Conservation (phyloP, 2,888 invertebrate species). For the Limenitis camilla region DNA sequence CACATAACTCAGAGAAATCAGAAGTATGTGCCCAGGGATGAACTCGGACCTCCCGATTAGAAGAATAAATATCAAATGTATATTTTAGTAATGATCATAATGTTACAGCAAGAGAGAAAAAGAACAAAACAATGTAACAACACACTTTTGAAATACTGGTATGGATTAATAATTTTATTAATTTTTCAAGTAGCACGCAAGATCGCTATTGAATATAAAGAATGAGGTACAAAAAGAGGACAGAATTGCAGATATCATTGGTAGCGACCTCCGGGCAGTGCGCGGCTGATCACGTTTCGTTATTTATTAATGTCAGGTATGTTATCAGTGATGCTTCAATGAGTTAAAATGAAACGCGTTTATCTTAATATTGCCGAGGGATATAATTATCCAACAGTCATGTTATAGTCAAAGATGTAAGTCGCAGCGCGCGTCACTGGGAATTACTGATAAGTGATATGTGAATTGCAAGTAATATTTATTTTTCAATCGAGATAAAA, state of each 20-base stretch:
- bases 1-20: too few species aligned
- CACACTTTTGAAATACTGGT: not conserved
- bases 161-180: conserved; percentile 6
- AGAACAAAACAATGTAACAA: not conserved
- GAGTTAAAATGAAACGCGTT: conserved; percentile 17
- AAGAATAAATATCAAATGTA: too few species aligned
- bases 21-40: too few species aligned
- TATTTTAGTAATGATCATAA: too few species aligned
- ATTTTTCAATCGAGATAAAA: too few species aligned
- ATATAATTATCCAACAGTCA: conserved; percentile 8
- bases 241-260: conserved; percentile 19
- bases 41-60: too few species aligned
- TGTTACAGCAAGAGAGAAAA: not conserved
- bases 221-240: conserved; percentile 15
- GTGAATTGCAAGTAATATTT: not conserved
- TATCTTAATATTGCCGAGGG: conserved; percentile 11
- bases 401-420: not conserved
- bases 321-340: conserved; percentile 22
- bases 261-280: conserved; percentile 11
- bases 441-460: not conserved
- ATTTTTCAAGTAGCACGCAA: conserved; percentile 6
- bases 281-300: conserved; percentile 17
- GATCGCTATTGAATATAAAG: conserved; percentile 13
- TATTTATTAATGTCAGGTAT: conserved; percentile 20
- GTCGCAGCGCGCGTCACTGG: not conserved